Evolutionary conservation across 2,113 vertebrate genomes (phyloP).

Genomic region (Drymodes brunneopygia): DNA sequence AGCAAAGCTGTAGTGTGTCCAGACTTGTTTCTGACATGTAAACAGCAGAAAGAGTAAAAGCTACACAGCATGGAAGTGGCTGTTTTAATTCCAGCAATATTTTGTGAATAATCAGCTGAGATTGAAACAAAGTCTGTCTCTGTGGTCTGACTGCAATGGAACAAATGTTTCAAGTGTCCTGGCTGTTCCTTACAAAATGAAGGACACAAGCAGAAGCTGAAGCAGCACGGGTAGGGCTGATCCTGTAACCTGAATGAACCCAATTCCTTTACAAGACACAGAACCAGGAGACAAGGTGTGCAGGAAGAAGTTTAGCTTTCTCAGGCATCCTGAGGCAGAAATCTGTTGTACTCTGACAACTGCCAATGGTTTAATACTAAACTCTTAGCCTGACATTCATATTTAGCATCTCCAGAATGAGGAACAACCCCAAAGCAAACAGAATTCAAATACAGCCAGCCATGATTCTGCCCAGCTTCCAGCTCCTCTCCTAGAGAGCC

Average conservation of each 20-base stretch:
- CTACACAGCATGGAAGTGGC: neutral
- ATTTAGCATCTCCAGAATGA: neutral
- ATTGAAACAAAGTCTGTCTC: neutral
- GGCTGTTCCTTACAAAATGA: neutral
- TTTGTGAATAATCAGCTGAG: neutral
- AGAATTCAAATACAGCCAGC: neutral
- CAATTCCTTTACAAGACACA: neutral
- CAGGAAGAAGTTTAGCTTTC: neutral
- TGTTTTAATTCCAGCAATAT: neutral
- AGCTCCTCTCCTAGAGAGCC: neutral
- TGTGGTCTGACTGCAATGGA: neutral
- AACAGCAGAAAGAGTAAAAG: neutral
- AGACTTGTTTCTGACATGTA: neutral
- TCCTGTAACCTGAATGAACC: neutral
- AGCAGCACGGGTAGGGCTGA: neutral
- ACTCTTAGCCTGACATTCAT: neutral
- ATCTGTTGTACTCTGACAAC: neutral
- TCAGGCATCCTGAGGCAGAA: neutral
- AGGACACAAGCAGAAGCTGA: neutral
- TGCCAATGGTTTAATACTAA: neutral
- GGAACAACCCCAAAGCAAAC: neutral
- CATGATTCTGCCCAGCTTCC: neutral
- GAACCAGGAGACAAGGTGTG: neutral
- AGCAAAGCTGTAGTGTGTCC: neutral
- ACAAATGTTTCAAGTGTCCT: neutral